phyloP scores from a whole-genome alignment of 2,113 vertebrate species.

The Machaerirhynchus nigripectus region DNA sequence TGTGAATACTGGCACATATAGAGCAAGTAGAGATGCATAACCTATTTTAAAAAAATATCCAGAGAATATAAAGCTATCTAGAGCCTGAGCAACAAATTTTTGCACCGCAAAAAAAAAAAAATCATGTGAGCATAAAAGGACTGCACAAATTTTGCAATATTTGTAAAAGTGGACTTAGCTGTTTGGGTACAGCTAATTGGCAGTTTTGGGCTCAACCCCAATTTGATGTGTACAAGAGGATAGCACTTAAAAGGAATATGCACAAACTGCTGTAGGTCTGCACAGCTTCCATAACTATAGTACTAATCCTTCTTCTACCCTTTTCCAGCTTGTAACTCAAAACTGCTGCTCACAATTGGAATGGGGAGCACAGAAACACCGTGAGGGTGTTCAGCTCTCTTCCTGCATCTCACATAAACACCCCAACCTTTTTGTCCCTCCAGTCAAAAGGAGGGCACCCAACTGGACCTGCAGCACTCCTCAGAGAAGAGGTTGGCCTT shows the following conservation, averaged over 20 bases:
- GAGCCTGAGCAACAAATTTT: not conserved
- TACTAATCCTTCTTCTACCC: not conserved
- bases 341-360: fast-evolving
- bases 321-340: not conserved
- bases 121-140: fast-evolving
- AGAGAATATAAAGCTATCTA: not conserved
- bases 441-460: not conserved
- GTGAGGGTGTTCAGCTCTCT: not conserved
- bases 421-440: fast-evolving
- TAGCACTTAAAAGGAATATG: not conserved
- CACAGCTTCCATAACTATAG: not conserved
- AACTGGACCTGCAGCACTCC: not conserved
- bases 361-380: not conserved
- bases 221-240: not conserved
- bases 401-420: not conserved
- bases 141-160: not conserved
- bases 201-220: not conserved
- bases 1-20: not conserved
- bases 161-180: not conserved
- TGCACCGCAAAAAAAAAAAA: too few relatives aligned
- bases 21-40: not conserved
- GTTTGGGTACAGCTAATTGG: not conserved
- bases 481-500: not conserved
- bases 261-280: not conserved
- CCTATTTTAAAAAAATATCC: fast-evolving